Evolutionary conservation across 2,113 vertebrate genomes (phyloP).

Genomic region (Hipposideros armiger): DNA sequence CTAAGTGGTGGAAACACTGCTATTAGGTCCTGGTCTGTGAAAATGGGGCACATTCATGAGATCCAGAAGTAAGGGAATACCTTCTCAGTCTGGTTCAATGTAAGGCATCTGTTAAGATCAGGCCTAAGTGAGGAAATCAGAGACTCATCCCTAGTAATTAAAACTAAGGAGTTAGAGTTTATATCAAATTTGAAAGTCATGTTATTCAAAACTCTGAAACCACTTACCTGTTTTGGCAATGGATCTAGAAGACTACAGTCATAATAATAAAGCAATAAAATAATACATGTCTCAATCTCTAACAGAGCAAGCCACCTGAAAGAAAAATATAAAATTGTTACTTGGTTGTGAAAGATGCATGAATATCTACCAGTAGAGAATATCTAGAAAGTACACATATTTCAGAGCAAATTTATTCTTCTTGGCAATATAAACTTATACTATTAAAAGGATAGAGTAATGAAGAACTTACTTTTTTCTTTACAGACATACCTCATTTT

Average conservation of each 20-base stretch:
- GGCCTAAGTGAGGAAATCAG: background rate
- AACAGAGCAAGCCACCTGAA: slow-evolving; percentile 91
- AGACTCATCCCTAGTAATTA: background rate
- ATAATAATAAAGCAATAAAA: slow-evolving; percentile 90
- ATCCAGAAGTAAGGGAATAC: background rate
- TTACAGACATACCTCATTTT: background rate
- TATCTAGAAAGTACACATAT: background rate
- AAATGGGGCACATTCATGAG: background rate
- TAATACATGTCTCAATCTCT: slow-evolving; percentile 89
- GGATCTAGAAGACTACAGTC: slow-evolving; percentile 89
- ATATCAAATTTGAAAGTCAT: background rate
- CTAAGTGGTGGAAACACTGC: background rate
- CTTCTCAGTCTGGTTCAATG: background rate
- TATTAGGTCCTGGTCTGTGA: background rate
- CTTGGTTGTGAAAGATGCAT: slow-evolving; percentile 14
- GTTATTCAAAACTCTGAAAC: slow-evolving; percentile 25
- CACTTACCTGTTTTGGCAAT: slow-evolving; percentile 89
- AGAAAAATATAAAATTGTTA: slow-evolving; percentile 36
- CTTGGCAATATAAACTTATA: background rate
- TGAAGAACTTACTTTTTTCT: background rate
- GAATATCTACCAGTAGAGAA: background rate
- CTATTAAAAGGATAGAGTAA: background rate
- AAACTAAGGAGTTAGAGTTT: background rate
- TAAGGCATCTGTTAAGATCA: background rate
- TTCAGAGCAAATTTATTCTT: background rate